Base-by-base conservation (phyloP, 2,797 vertebrate genomes). In the Phylloscopus collybita region DNA sequence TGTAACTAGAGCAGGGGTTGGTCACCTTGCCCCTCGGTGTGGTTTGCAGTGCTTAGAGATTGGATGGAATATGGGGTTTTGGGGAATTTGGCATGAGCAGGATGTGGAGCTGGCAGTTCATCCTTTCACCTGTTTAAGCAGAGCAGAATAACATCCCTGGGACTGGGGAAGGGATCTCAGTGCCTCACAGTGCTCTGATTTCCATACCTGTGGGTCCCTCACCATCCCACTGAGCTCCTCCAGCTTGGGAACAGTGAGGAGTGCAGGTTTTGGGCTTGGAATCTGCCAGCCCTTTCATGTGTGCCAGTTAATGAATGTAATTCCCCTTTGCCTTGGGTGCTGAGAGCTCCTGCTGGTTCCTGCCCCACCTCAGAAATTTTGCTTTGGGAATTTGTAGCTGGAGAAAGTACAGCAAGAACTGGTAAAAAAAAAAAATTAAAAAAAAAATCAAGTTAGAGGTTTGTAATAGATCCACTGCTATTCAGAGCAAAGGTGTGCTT, bases 341-440 rank as follows among this genome's bases (percentile, higher is more conserved):
- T 10, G 13, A 14, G 86, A 86, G 73, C 59, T 91, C 72, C 72
- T 78, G 72, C 80, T 36, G 66, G 42, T 32, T 84, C 66, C 57
- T 90, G 73, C 72, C 88, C 0, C 0, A 9, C 0, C 0, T 17
- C 1, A 5, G 65, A 34, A 53, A 42, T 11, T 56, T 16, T 22
- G 2, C 62, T 38, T n/a, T 25, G 61, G 44, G 71, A 60, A 16
- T 82, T n/a, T 5, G 20, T 38, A 65, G 30, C 36, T 83, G 59
- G 65, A 47, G 61, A 34, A 34, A 34, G 34, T 34, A 34, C 34
- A 34, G 34, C 13, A 20, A 38, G 62, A 74, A 51, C 36, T 57
- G 66, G n/a, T n/a, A 23, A 85, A 2, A 6, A 45, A 70, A 60
- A 34, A 34, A 34, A 34, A 34, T n/a, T n/a, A n/a, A n/a, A n/a